Evolutionary conservation across 2,113 vertebrate species (phyloP), one percentile per base, ranked within the genome.

Genomic region (Hyla sarda): DNA sequence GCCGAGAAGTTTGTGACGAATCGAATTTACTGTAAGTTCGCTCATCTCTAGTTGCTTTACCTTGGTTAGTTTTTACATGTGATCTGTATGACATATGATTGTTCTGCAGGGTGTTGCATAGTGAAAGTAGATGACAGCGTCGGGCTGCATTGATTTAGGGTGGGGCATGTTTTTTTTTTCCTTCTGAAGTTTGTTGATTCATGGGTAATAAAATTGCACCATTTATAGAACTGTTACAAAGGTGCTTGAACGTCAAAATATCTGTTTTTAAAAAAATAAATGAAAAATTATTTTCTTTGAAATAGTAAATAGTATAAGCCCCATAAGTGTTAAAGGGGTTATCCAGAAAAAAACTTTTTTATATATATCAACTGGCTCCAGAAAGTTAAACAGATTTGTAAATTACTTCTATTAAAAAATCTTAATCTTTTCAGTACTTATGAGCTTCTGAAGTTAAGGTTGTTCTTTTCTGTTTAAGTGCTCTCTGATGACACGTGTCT

Each of bases 221-320:
- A 25, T 65, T 69, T 62, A 62, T 34, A 34, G 80, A 84, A 60
- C 52, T 41, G 82, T 75, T 28, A 60, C 34, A 74, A 84, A 47
- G 82, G 71, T 84, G 37, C 30, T 71, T 4, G 3, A 17, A 71
- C 16, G 34, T 17, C 19, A 69, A 34, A 34, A 34, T 2, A 16
- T 34, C n/a, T 62, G n/a, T 58, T 58, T n/a, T 58, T 2, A 23
- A 58, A 48, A 48, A 6, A 48, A 48, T 48, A 48, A n/a, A n/a
- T n/a, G n/a, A n/a, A n/a, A n/a, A n/a, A n/a, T n/a, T n/a, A n/a
- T n/a, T n/a, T n/a, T n/a, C n/a, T n/a, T n/a, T 48, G 11, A 10
- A 48, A 48, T 4, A 48, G 47, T 48, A 48, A 1, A 41, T 41
- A 5, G 3, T 41, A 41, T 3, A 41, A 48, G 47, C 9, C 47